Evolutionary conservation across 2,113 vertebrate genomes (phyloP), one percentile per base, ranked within the genome.

Genomic region (Azemiops feae): DNA sequence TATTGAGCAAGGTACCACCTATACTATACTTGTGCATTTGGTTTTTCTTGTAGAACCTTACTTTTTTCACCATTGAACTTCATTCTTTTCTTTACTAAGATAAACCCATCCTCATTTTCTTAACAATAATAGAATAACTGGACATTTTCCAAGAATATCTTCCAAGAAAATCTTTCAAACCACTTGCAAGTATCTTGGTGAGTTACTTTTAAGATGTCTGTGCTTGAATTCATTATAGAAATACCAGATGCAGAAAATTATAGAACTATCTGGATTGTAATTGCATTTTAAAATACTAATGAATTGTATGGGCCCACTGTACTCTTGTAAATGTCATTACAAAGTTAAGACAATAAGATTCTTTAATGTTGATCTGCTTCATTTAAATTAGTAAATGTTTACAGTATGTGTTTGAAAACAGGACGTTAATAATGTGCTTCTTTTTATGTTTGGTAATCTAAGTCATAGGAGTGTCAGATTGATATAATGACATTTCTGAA

Each of bases 121-220:
- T 81, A 81, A 81, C 34, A 81, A 43, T 43, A 81, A 81, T 81
- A 81, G 74, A 81, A 39, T 43, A 43, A 43, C 34, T 81, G 74
- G 74, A 81, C 34, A 43, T 43, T 39, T 81, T 81, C 74, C 74
- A 81, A 81, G 91, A 88, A 53, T 47, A 95, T 47, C 91, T 93
- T 94, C 91, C 90, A 95, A 55, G 47, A 95, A 96, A 93, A 92
- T 93, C 92, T 94, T 94, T 7, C 1, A 88, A 20, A 57, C 92
- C 55, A 90, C 89, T 45, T 91, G 18, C 45, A 25, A 0, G 0
- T 52, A 85, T 94, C 30, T n/a, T 39, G 6, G 47, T 30, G 45
- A 87, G 25, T 18, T 81, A 55, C 22, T 30, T 54, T 53, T 91
- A 39, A 34, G 27, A 47, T 25, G 27, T 57, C 11, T 86, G 45